These are phyloP conservation scores for Tortricodes alternella DNA, from an alignment of 2,888 invertebrate species.

Conservation along the genomic window DNA sequence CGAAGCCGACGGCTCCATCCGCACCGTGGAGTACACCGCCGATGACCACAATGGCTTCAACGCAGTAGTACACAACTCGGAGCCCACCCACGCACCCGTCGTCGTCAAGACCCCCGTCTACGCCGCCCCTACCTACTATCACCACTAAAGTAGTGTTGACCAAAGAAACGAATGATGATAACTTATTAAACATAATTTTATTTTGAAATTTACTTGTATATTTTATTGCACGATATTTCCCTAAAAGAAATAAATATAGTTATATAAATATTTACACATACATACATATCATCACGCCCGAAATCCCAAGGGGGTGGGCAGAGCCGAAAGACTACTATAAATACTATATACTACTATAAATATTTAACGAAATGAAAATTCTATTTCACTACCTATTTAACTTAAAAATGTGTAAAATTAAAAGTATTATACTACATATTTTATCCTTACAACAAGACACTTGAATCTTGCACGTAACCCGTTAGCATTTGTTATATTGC, in stretches of 20 bases:
- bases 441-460: no score
- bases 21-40: constrained; percentile 76
- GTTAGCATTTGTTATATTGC: no score
- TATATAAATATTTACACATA: no score
- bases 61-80: constrained; percentile 53
- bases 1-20: constrained; percentile 75
- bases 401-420: no score
- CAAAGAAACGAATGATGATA: neutral
- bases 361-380: no score
- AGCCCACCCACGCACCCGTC: constrained; percentile 37
- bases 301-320: no score
- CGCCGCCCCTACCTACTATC: constrained; percentile 32
- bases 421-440: no score
- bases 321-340: no score
- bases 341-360: no score
- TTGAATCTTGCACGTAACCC: no score
- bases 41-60: constrained; percentile 71
- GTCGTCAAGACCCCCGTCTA: constrained; percentile 39
- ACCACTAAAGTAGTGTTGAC: neutral
- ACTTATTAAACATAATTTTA: constrained; percentile 1
- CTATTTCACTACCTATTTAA: no score
- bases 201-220: neutral
- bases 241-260: neutral
- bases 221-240: neutral
- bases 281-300: no score